Base-by-base conservation (phyloP, 2,113 vertebrate species). In the Eptatretus burgeri region DNA sequence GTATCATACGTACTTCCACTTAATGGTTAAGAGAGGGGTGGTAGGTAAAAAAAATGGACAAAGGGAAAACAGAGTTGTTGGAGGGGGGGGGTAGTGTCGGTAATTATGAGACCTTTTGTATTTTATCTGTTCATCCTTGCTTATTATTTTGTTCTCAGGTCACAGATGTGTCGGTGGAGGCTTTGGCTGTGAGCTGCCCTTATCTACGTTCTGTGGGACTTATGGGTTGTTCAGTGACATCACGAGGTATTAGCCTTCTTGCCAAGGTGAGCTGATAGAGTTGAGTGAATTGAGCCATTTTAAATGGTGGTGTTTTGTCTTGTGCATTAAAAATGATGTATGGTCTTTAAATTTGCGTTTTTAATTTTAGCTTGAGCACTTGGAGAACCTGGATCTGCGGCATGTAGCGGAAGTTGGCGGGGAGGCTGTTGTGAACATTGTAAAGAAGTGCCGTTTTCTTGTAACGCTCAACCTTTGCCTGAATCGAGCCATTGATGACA, bases 401-500 rank as follows among this genome's bases (percentile, higher is more conserved):
- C 87, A 98, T 74, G 95, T 98, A 75, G 89, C 84, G 18, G 87
- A 98, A 77, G 79, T 98, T 69, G 88, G 91, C 76, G 94, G 93
- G 52, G 85, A 95, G 77, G 95, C 89, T 0, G 89, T 98, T 73
- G 94, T 95, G 87, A 89, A 95, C 75, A 82, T 98, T 75, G 91
- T 98, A 71, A 89, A 81, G 72, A 84, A 81, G 72, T 95, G 91
- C 76, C 81, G 75, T 71, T 86, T 80, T 68, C 82, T 98, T 69
- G 89, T 79, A 71, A 94, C 89, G 56, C 83, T 94, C 70, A 98
- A 98, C 79, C 85, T 98, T 19, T 98, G 91, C 77, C 80, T 98
- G 73, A 98, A 98, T 76, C 93, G 87, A 83, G 93, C 85, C 78
- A 98, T 98, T 74, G 83, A 95, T 66, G 89, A 95, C 83, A 84